Percentiles rank a stretch among this genome's conserved stretches.
Evolutionary conservation across 1,140 invertebrate genomes (phyloP).

Genomic region (Paramacrobiotus metropolitanus): DNA sequence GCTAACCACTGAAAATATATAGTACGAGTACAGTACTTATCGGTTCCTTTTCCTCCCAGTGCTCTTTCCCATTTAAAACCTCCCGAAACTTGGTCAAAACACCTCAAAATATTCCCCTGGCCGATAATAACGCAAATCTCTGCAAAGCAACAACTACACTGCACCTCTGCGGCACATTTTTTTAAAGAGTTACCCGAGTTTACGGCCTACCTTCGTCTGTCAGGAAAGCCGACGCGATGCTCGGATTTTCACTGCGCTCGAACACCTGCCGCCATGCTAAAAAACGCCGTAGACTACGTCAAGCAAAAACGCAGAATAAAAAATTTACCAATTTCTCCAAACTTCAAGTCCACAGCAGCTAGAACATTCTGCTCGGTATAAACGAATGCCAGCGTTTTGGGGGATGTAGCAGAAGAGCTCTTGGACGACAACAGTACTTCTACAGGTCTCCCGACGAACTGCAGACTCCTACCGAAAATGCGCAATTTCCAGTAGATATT

Average conservation of each 20-base stretch:
- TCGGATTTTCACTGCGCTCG: neutral
- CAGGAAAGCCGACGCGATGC: neutral
- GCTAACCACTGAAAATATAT: too few species aligned
- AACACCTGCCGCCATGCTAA: neutral
- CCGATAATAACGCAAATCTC: neutral
- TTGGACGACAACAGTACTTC: neutral
- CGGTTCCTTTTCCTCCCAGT: neutral
- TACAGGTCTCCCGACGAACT: neutral
- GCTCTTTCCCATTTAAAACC: neutral
- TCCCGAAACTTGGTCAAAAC: neutral
- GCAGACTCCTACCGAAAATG: neutral
- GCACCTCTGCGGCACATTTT: too few species aligned
- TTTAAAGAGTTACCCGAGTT: too few species aligned
- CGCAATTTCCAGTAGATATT: neutral
- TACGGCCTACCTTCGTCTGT: neutral
- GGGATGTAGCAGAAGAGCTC: neutral
- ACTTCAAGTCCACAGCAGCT: neutral
- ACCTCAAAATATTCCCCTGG: neutral
- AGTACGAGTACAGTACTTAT: too few species aligned
- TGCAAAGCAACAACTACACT: too few species aligned
- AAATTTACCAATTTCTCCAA: neutral
- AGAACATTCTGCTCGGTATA: slow-evolving; percentile 2
- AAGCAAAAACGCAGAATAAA: neutral
- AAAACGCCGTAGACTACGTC: neutral
- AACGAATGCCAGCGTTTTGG: neutral